Conservation (phyloP, 2,113 vertebrate genomes). For the Pyxicephalus adspersus region DNA sequence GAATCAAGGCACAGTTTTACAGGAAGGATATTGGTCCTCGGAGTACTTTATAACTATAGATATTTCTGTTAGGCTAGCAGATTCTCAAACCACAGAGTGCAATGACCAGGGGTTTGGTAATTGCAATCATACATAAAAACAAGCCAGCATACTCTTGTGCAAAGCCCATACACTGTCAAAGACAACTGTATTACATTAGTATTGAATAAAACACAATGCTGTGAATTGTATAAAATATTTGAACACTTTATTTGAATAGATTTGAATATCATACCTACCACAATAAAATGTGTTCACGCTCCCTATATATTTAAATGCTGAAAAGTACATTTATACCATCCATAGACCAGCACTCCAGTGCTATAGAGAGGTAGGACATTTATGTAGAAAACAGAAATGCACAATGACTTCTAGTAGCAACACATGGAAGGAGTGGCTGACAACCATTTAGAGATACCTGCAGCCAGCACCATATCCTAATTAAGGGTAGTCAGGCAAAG, state of each 20-base stretch:
- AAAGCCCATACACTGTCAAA: no score
- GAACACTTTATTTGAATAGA: slow-evolving; percentile 50
- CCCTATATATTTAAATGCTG: neutral
- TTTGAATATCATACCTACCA: slow-evolving; percentile 46
- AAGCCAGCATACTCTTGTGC: no score
- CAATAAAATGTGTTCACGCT: slow-evolving; percentile 22
- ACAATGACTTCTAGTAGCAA: slow-evolving; percentile 18
- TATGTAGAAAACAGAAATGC: neutral
- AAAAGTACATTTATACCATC: slow-evolving; percentile 14
- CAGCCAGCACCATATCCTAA: slow-evolving; percentile 1
- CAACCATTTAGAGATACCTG: neutral
- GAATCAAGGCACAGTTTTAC: no score
- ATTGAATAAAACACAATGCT: no score
- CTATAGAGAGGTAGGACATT: neutral
- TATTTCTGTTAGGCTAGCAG: no score
- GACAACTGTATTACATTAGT: no score
- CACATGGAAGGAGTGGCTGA: slow-evolving; percentile 1
- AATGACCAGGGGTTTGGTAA: no score
- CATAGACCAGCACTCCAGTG: neutral
- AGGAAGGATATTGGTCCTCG: no score
- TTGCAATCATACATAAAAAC: no score
- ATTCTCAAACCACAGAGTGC: no score
- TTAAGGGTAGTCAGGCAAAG: slow-evolving; percentile 13
- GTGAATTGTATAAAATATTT: slow-evolving; percentile 38
- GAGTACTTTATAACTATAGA: no score